A percentile compares a stretch with the other conserved stretches of the same genome.
Conservation (phyloP, 2,113 vertebrate species). For the Mesitornis unicolor region DNA sequence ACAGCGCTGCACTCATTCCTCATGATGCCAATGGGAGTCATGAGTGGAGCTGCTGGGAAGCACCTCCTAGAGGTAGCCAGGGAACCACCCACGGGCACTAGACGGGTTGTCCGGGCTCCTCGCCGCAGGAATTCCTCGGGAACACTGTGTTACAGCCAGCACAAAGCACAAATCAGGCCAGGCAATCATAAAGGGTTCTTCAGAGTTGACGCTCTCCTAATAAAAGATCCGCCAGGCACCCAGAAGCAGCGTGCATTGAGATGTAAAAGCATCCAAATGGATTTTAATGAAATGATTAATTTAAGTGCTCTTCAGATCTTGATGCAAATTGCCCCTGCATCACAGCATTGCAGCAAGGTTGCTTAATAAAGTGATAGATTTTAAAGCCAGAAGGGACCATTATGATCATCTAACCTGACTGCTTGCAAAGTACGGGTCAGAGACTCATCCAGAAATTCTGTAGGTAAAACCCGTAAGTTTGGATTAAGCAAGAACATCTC, state of each 20-base stretch:
- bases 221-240: background rate
- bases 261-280: conserved; percentile 46
- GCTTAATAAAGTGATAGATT: conserved; percentile 50
- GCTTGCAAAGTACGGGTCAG: conserved; percentile 10
- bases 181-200: background rate
- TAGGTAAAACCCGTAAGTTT: conserved; percentile 22
- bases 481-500: background rate
- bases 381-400: conserved; percentile 9
- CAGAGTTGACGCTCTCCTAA: background rate
- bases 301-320: conserved; percentile 40
- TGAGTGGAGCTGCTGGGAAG: background rate
- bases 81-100: conserved; percentile 20
- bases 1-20: conserved; percentile 42
- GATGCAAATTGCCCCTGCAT: conserved; percentile 48
- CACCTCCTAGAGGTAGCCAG: conserved; percentile 24
- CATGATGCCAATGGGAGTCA: conserved; percentile 10
- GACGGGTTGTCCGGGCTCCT: background rate
- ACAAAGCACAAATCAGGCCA: background rate
- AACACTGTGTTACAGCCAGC: background rate
- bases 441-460: background rate
- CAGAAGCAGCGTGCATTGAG: background rate
- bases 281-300: conserved; percentile 54
- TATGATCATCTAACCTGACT: conserved; percentile 14
- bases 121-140: background rate
- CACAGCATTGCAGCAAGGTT: background rate